These are phyloP conservation scores for Hemibagrus wyckioides DNA, from an alignment of 2,113 vertebrate genomes.

Conservation along the genomic window DNA sequence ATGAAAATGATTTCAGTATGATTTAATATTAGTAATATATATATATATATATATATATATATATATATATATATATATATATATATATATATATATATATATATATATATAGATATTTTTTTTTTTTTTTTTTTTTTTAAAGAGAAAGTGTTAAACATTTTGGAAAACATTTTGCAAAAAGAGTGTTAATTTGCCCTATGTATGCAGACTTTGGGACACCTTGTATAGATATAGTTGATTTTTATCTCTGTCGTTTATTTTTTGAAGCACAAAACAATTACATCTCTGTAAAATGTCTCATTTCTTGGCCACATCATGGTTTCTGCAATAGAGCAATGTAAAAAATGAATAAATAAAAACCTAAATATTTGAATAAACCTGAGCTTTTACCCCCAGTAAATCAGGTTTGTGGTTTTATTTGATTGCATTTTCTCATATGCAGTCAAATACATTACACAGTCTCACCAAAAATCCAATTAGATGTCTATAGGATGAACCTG, in stretches of 20 bases:
- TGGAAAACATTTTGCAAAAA: too few relatives aligned
- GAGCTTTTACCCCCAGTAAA: not conserved
- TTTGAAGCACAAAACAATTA: not conserved
- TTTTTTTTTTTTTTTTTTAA: too few relatives aligned
- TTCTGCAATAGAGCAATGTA: not conserved
- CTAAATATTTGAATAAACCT: not conserved
- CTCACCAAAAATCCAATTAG: not conserved
- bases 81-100: too few relatives aligned
- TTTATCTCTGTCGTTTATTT: not conserved
- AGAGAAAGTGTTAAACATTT: too few relatives aligned
- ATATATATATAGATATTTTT: too few relatives aligned
- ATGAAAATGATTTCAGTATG: too few relatives aligned
- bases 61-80: too few relatives aligned
- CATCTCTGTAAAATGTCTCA: not conserved
- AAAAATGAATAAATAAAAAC: not conserved
- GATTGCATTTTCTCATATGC: not conserved
- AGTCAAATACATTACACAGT: not conserved
- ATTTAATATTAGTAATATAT: too few relatives aligned
- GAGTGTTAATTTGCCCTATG: too few relatives aligned
- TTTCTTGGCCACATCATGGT: not conserved
- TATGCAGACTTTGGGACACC: too few relatives aligned
- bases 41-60: too few relatives aligned
- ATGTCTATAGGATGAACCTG: not conserved
- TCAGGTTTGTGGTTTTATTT: not conserved
- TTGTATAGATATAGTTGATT: not conserved